These are phyloP conservation scores for Folsomia candida DNA, from an alignment of 2,888 invertebrate genomes.

Conservation along the genomic window DNA sequence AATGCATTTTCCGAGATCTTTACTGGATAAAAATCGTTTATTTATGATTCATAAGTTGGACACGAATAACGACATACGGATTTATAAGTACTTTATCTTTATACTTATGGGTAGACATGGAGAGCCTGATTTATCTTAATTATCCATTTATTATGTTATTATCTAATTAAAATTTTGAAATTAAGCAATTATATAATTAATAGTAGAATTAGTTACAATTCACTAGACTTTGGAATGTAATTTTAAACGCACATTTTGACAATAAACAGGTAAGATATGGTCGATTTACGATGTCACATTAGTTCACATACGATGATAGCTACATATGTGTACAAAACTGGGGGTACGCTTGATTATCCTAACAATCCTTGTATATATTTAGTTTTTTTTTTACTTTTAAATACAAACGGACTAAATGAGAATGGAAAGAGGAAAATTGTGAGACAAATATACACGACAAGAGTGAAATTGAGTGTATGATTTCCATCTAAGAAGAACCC, in stretches of 20 bases:
- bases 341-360: neutral
- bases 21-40: neutral
- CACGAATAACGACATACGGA: neutral
- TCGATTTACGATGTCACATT: conserved; percentile 9
- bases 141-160: too few relatives aligned
- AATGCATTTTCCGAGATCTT: too few relatives aligned
- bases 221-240: neutral
- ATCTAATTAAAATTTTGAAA: too few relatives aligned
- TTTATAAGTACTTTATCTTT: too few relatives aligned
- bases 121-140: too few relatives aligned
- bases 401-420: neutral
- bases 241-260: too few relatives aligned
- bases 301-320: too few relatives aligned
- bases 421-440: neutral
- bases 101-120: too few relatives aligned
- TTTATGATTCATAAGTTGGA: neutral
- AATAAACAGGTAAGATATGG: conserved; percentile 8
- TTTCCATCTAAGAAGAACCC: neutral
- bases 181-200: too few relatives aligned
- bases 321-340: neutral
- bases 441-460: neutral
- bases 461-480: neutral
- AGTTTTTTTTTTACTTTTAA: neutral
- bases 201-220: neutral
- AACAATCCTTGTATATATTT: neutral